Base-by-base conservation (phyloP, 2,888 invertebrate genomes). In the Acrobeloides nanus region DNA sequence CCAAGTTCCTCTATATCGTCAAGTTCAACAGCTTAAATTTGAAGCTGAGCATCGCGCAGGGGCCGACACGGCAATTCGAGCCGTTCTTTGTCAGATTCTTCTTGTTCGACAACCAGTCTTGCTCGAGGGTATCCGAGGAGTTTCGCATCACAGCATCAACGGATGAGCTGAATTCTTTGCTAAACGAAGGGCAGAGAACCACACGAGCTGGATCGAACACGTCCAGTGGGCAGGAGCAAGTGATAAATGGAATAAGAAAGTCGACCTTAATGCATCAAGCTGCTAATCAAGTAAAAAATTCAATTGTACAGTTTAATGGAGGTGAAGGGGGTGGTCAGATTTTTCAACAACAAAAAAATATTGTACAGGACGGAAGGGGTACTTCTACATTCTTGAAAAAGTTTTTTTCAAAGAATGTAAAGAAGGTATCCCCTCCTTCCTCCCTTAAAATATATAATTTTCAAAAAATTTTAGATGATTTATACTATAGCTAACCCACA, bases 61-160 rank as follows among this genome's bases (percentile, higher is more conserved):
- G n/a, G n/a, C n/a, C n/a, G n/a, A n/a, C n/a, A n/a, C n/a, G n/a
- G n/a, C 69, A 82, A 78, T 84, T 93, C 44, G 95, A 95, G 74
- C 93, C 95, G 0, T 93, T 93, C 77, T 86, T 86, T 73, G 84
- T 90, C 18, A 83, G 85, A 38, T 76, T 95, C 60, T 84, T 88
- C 47, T 77, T 95, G 33, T 95, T 87, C 76, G 93, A 95, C 79
- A 86, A 85, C 5, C 38, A 41, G 7, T 46, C 53, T 10, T 61
- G 63, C 10, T 51, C 50, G 10, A 47, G 71, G 8, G 33, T 69
- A 1, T 62, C 63, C 2, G 71, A 71, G 48, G 71, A 71, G 39
- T 49, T 58, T 26, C 43, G 39, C 6, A 38, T 59, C n/a, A 44
- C 37, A 24, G 38, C 52, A 17, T 23, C 39, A 15, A 45, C 52